These are phyloP conservation scores for Berghia stephanieae DNA, from an alignment of 1,140 invertebrate genomes.

Conservation along the genomic window DNA sequence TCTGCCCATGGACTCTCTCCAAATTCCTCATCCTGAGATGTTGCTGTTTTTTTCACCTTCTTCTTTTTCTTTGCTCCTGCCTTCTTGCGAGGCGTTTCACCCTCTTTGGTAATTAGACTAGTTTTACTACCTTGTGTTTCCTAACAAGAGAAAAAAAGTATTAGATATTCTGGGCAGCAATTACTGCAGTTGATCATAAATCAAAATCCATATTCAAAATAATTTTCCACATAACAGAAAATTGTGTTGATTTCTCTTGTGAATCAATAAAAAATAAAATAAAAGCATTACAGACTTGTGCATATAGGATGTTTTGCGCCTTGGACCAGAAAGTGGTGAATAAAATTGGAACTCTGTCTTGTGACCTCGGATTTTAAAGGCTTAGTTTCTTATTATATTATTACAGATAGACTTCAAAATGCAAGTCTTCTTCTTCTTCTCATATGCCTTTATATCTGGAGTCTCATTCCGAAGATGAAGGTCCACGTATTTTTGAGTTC, in stretches of 20 bases:
- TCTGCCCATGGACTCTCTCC: conserved; percentile 46
- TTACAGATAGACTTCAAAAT: too few species aligned
- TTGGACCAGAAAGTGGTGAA: too few species aligned
- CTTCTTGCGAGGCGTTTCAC: conserved; percentile 50
- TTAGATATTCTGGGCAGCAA: neutral
- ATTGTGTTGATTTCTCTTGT: neutral
- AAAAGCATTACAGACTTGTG: neutral
- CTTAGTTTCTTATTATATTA: too few species aligned
- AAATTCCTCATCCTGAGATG: conserved; percentile 39
- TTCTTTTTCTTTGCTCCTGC: conserved; percentile 49
- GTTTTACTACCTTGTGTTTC: conserved; percentile 57
- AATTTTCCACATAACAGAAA: neutral
- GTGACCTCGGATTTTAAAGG: too few species aligned
- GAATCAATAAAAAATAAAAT: neutral
- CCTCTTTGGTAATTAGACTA: conserved; percentile 51
- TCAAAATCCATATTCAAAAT: neutral
- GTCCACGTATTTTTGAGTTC: too few species aligned
- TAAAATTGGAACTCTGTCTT: too few species aligned
- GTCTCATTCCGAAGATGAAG: too few species aligned
- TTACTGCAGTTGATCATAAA: neutral
- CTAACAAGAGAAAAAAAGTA: conserved; percentile 30
- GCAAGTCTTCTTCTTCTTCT: too few species aligned
- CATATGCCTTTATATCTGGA: too few species aligned
- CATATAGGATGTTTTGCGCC: neutral
- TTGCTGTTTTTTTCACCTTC: conserved; percentile 35